Evolutionary conservation across 2,888 invertebrate species (phyloP).

Genomic region (Cordilura impudica): DNA sequence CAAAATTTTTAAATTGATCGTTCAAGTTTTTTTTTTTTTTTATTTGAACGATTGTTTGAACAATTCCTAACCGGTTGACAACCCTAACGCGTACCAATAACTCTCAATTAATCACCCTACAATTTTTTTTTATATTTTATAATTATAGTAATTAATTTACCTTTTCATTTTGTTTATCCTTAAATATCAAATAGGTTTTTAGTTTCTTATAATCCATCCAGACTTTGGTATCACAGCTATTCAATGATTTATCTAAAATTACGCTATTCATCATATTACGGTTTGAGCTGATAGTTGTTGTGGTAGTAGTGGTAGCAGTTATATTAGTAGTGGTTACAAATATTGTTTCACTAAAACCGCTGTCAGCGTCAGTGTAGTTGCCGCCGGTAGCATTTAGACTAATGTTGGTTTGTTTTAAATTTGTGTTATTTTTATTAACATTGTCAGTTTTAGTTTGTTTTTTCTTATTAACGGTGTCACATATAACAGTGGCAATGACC

Average conservation of each 20-base stretch:
- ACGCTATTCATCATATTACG: conserved; percentile 1
- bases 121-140: no score
- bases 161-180: conserved; percentile 74
- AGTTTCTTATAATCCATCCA: conserved; percentile 76
- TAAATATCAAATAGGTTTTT: conserved; percentile 75
- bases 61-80: no score
- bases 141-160: no score
- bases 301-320: neutral
- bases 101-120: no score
- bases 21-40: no score
- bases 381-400: neutral
- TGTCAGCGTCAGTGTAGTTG: neutral
- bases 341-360: neutral
- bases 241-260: conserved; percentile 39
- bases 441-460: conserved; percentile 7
- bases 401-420: neutral
- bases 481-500: conserved; percentile 43
- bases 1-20: no score
- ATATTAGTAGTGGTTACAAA: neutral
- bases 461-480: conserved; percentile 20
- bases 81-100: no score
- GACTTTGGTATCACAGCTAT: conserved; percentile 66
- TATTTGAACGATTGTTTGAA: no score
- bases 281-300: neutral
- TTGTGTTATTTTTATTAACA: conserved; percentile 5